Evolutionary conservation across 2,888 invertebrate genomes (phyloP).

Genomic region (Thymelicus lineola): DNA sequence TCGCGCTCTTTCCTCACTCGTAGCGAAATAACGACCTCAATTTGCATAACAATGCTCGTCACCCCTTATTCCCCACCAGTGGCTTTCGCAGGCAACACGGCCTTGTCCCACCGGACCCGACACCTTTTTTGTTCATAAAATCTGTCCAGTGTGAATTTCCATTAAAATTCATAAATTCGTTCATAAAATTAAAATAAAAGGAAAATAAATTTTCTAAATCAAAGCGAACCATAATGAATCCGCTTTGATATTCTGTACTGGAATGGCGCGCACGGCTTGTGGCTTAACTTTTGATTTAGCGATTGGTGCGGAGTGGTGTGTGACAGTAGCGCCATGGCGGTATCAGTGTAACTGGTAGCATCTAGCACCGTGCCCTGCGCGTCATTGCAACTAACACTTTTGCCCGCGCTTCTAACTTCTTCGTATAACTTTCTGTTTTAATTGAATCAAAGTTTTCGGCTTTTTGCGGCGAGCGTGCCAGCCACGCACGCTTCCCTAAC

Average conservation of each 20-base stretch:
- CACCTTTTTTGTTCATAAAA: slow-evolving; percentile 71
- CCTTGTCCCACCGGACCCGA: slow-evolving; percentile 74
- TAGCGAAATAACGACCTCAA: slow-evolving; percentile 85
- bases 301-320: slow-evolving; percentile 35
- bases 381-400: slow-evolving; percentile 45
- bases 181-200: slow-evolving; percentile 47
- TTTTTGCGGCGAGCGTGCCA: slow-evolving; percentile 82
- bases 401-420: slow-evolving; percentile 71
- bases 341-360: background rate
- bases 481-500: slow-evolving; percentile 79
- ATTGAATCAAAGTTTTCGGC: slow-evolving; percentile 85
- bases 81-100: slow-evolving; percentile 76
- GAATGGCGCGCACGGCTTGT: slow-evolving; percentile 25
- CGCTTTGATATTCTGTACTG: slow-evolving; percentile 35
- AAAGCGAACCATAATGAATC: slow-evolving; percentile 40
- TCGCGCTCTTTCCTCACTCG: slow-evolving; percentile 83
- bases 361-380: slow-evolving; percentile 35
- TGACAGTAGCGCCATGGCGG: no score
- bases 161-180: slow-evolving; percentile 51
- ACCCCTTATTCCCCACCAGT: slow-evolving; percentile 81
- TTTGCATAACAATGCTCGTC: slow-evolving; percentile 85
- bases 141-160: slow-evolving; percentile 58
- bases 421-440: slow-evolving; percentile 80
- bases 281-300: slow-evolving; percentile 63
- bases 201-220: slow-evolving; percentile 45